phyloP scores from a whole-genome alignment of 2,888 invertebrate species.

The Melolontha melolontha region DNA sequence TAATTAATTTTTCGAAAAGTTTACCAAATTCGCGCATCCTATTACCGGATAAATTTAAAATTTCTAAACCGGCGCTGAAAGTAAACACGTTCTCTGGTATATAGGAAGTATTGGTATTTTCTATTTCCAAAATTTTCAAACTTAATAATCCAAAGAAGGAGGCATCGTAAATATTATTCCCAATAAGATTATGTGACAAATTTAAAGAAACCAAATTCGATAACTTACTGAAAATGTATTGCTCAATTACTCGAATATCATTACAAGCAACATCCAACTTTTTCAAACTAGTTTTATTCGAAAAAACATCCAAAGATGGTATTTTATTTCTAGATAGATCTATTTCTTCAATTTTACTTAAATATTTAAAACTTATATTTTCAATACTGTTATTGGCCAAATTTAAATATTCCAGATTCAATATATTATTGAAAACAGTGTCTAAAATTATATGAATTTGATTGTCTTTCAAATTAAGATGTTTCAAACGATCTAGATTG shows the following conservation, averaged over 20 bases:
- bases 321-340: constrained; percentile 41
- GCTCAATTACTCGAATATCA: constrained; percentile 30
- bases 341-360: constrained; percentile 40
- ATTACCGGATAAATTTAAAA: constrained; percentile 58
- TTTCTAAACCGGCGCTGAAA: constrained; percentile 51
- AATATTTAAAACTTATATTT: constrained; percentile 36
- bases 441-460: constrained; percentile 27
- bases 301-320: constrained; percentile 42
- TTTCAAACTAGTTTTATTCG: constrained; percentile 50
- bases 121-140: constrained; percentile 53
- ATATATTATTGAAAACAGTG: constrained; percentile 30
- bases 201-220: constrained; percentile 48
- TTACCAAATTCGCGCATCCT: constrained; percentile 49
- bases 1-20: constrained; percentile 52
- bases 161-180: constrained; percentile 33
- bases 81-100: constrained; percentile 53
- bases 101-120: constrained; percentile 52
- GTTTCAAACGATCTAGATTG: constrained; percentile 39
- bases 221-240: constrained; percentile 21
- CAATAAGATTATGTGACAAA: constrained; percentile 53
- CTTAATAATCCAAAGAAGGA: constrained; percentile 43
- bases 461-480: constrained; percentile 45
- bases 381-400: constrained; percentile 43
- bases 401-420: constrained; percentile 30
- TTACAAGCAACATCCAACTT: constrained; percentile 55